Percentiles rank a stretch among this genome's conserved stretches.
These are phyloP conservation scores for Araneus ventricosus DNA, from an alignment of 1,140 invertebrate species.

Conservation along the genomic window DNA sequence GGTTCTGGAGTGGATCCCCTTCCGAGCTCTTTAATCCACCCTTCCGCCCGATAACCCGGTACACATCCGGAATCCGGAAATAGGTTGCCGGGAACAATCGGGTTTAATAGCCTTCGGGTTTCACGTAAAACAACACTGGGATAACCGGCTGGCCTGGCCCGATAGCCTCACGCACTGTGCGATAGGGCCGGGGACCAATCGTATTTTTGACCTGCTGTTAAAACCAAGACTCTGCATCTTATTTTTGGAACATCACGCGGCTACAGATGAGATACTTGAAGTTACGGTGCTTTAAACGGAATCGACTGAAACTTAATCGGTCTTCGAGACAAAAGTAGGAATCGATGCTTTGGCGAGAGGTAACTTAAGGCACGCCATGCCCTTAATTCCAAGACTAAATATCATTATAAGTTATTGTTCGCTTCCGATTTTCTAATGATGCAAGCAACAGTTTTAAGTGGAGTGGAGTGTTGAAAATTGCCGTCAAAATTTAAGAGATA, in stretches of 20 bases:
- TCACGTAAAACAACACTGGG: constrained; percentile 54
- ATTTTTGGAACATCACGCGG: not conserved
- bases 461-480: too few species aligned
- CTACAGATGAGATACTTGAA: not conserved
- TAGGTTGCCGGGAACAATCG: constrained; percentile 69
- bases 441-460: too few species aligned
- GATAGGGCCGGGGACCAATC: constrained; percentile 32
- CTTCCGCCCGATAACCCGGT: constrained; percentile 74
- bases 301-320: not conserved
- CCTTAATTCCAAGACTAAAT: not conserved
- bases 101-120: constrained; percentile 68
- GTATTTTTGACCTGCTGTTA: constrained; percentile 64
- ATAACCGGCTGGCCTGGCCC: constrained; percentile 46
- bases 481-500: too few species aligned
- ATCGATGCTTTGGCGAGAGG: not conserved
- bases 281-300: not conserved
- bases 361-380: not conserved
- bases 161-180: constrained; percentile 43
- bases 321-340: not conserved
- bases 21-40: constrained; percentile 52
- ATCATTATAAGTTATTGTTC: too few species aligned
- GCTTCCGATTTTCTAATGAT: too few species aligned
- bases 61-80: constrained; percentile 72
- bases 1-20: constrained; percentile 25
- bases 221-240: constrained; percentile 10